These are phyloP conservation scores for Diploptera punctata DNA, from an alignment of 2,888 invertebrate species.

Conservation along the genomic window DNA sequence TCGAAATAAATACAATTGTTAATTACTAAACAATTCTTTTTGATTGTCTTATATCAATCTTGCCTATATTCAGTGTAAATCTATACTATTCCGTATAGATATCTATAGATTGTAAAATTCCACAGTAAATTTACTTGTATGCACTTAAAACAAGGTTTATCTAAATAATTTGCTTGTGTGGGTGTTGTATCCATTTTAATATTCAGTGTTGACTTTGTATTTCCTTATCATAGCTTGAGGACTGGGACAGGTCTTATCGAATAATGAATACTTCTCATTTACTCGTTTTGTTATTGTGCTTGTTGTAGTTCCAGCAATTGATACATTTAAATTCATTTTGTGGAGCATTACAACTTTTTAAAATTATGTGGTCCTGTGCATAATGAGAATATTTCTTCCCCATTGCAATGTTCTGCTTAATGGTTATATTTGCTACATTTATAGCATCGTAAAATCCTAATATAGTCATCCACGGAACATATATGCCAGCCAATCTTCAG, in stretches of 20 bases:
- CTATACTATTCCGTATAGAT: no score
- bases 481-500: neutral
- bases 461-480: neutral
- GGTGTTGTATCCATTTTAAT: neutral
- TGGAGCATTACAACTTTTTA: neutral
- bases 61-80: no score
- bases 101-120: no score
- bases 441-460: neutral
- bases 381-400: neutral
- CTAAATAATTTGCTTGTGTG: neutral
- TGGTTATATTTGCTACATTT: constrained; percentile 7
- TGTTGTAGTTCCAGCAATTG: neutral
- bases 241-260: neutral
- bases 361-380: neutral
- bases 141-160: no score
- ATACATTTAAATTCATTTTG: neutral
- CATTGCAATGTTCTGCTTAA: neutral
- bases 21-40: no score
- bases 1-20: no score
- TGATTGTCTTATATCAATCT: no score
- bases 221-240: neutral
- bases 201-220: neutral
- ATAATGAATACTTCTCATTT: neutral
- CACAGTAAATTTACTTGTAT: no score
- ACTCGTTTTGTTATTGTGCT: neutral